Evolutionary conservation across 37 sponge, comb jelly and placozoan genomes (phyloP).

Genomic region (Cladorhizidae sp.): DNA sequence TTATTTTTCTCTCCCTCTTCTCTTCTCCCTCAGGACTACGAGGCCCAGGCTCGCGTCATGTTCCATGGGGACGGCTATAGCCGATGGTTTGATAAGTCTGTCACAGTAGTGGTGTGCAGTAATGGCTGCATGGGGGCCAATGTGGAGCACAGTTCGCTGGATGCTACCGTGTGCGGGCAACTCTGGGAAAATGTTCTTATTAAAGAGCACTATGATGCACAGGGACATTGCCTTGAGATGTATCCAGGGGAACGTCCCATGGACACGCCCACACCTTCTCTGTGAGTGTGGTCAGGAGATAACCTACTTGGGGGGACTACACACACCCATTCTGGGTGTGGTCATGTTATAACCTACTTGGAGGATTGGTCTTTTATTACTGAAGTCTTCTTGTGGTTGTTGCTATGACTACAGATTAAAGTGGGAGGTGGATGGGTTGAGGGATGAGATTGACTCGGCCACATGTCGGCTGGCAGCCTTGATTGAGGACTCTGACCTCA

Average conservation of each 20-base stretch:
- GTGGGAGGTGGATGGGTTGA: slow-evolving; percentile 64
- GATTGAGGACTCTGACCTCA: slow-evolving; percentile 70
- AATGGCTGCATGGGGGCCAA: slow-evolving; percentile 48
- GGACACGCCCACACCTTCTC: slow-evolving; percentile 24
- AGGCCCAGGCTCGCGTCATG: neutral
- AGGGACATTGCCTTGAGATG: slow-evolving; percentile 47
- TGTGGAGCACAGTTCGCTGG: slow-evolving; percentile 72
- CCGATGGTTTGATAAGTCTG: slow-evolving; percentile 75
- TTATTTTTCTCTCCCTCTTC: neutral
- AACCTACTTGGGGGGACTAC: too few species aligned
- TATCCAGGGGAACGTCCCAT: slow-evolving; percentile 13
- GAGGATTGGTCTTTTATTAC: neutral
- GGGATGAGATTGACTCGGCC: slow-evolving; percentile 43
- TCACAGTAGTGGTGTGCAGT: slow-evolving; percentile 6
- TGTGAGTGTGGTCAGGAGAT: slow-evolving; percentile 5
- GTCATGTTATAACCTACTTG: neutral
- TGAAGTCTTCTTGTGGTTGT: neutral
- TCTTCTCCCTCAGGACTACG: slow-evolving; percentile 24
- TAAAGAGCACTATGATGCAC: slow-evolving; percentile 60
- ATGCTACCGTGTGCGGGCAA: slow-evolving; percentile 72
- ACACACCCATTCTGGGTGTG: too few species aligned
- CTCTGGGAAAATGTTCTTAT: slow-evolving; percentile 52
- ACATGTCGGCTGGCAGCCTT: slow-evolving; percentile 16
- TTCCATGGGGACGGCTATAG: slow-evolving; percentile 63
- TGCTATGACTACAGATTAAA: slow-evolving; percentile 31